A percentile compares a stretch with the other conserved stretches of the same genome.
These are phyloP conservation scores for Micrasema longulum DNA, from an alignment of 1,140 invertebrate species.

Conservation along the genomic window DNA sequence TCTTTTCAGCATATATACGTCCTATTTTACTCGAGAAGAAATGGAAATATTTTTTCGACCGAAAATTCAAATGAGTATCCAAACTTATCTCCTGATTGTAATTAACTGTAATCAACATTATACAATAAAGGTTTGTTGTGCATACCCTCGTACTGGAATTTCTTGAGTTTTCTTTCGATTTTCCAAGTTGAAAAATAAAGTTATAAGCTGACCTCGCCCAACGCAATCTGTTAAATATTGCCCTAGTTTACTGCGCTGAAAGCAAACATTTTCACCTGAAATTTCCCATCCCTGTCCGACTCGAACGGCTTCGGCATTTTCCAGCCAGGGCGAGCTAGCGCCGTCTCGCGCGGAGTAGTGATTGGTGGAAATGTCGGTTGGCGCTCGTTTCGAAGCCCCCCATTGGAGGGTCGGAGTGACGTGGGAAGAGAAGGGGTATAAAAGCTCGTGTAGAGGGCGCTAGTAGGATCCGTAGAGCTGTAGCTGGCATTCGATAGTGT, in stretches of 20 bases:
- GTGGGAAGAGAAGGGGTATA: constrained; percentile 44
- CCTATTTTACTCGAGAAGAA: too few relatives aligned
- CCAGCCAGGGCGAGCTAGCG: constrained; percentile 14
- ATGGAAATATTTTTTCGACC: not conserved
- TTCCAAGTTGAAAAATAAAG: not conserved
- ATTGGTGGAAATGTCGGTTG: constrained; percentile 40
- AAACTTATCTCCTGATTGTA: not conserved
- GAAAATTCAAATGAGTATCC: not conserved
- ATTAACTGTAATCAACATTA: not conserved
- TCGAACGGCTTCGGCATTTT: not conserved
- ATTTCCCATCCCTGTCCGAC: constrained; percentile 7
- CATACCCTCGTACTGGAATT: not conserved
- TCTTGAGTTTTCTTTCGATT: not conserved
- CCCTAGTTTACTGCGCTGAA: constrained; percentile 43
- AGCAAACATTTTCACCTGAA: constrained; percentile 23
- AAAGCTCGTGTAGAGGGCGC: constrained; percentile 38
- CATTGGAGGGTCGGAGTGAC: constrained; percentile 41
- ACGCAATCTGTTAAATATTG: constrained; percentile 43
- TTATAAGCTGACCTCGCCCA: constrained; percentile 47
- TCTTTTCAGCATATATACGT: too few relatives aligned
- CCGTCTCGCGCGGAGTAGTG: not conserved
- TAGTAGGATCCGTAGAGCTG: constrained; percentile 39
- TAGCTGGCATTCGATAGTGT: constrained; percentile 28
- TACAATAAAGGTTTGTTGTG: not conserved
- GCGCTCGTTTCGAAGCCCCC: constrained; percentile 36